Conservation (phyloP, 2,888 invertebrate genomes). For the Auanema freiburgensis region DNA sequence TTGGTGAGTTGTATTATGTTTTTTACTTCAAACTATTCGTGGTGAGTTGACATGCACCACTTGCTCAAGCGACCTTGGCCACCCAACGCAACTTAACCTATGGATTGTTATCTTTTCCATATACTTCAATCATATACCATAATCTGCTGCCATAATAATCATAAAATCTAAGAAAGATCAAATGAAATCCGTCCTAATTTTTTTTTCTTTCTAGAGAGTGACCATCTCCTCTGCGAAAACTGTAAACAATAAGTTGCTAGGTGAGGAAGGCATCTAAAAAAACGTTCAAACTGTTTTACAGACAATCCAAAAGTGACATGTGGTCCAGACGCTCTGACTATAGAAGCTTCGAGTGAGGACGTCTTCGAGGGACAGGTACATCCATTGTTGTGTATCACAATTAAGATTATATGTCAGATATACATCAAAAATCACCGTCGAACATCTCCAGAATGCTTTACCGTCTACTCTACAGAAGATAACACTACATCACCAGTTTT, state of each 20-base stretch:
- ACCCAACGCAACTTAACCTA: background rate
- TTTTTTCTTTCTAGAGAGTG: constrained; percentile 1
- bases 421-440: constrained; percentile 19
- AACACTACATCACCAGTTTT: constrained; percentile 15
- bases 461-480: constrained; percentile 3
- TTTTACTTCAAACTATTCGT: background rate
- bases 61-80: background rate
- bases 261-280: constrained; percentile 3
- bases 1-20: constrained; percentile 3
- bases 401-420: background rate
- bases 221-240: constrained; percentile 3
- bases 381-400: background rate
- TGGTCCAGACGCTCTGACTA: constrained; percentile 14
- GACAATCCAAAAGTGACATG: constrained; percentile 19
- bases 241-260: constrained; percentile 14
- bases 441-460: constrained; percentile 13
- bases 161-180: constrained; percentile 2
- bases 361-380: constrained; percentile 21
- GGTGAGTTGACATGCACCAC: background rate
- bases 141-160: constrained; percentile 1
- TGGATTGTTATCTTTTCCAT: constrained; percentile 5
- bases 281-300: background rate
- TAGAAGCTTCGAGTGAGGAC: constrained; percentile 12
- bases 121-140: background rate
- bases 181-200: background rate